A percentile compares a stretch with the other conserved stretches of the same genome.
Conservation (phyloP, 2,888 invertebrate genomes). For the Spodoptera littoralis region DNA sequence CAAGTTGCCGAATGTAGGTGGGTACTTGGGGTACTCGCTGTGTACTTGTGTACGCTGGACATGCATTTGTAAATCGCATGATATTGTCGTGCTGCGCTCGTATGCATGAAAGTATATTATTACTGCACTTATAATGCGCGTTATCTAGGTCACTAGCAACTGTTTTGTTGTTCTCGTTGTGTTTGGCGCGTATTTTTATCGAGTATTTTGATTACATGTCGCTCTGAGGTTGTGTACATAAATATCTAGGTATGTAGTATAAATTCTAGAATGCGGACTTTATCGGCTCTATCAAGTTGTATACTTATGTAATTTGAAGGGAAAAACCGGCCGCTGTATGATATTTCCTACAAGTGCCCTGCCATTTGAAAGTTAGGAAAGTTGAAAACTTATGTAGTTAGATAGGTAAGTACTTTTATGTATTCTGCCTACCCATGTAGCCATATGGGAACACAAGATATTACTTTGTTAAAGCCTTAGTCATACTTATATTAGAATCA, state of each 20-base stretch:
- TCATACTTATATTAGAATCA: conserved; percentile 21
- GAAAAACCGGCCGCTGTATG: conserved; percentile 4
- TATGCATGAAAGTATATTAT: conserved; percentile 81
- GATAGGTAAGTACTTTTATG: conserved; percentile 2
- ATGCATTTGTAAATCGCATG: conserved; percentile 46
- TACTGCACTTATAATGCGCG: conserved; percentile 78
- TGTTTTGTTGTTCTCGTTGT: conserved; percentile 72
- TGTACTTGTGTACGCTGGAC: conserved; percentile 15
- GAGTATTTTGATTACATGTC: conserved; percentile 24
- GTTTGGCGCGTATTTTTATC: conserved; percentile 59
- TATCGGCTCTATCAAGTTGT: conserved; percentile 21
- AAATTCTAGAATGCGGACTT: conserved; percentile 16
- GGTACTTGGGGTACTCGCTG: too few species aligned
- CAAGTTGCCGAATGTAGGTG: conserved; percentile 9
- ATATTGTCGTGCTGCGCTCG: conserved; percentile 60
- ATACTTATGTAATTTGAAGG: conserved; percentile 25
- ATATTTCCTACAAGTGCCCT: conserved; percentile 4
- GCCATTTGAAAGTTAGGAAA: conserved; percentile 19
- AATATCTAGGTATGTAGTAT: neutral
- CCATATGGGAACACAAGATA: neutral
- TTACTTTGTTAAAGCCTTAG: conserved; percentile 18
- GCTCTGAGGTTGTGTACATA: conserved; percentile 10
- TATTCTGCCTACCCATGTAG: conserved; percentile 2
- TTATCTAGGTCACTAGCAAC: conserved; percentile 80
- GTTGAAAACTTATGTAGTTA: conserved; percentile 15